Evolutionary conservation across 1,140 invertebrate genomes (phyloP).

Genomic region (Akabosia matsudoensis): DNA sequence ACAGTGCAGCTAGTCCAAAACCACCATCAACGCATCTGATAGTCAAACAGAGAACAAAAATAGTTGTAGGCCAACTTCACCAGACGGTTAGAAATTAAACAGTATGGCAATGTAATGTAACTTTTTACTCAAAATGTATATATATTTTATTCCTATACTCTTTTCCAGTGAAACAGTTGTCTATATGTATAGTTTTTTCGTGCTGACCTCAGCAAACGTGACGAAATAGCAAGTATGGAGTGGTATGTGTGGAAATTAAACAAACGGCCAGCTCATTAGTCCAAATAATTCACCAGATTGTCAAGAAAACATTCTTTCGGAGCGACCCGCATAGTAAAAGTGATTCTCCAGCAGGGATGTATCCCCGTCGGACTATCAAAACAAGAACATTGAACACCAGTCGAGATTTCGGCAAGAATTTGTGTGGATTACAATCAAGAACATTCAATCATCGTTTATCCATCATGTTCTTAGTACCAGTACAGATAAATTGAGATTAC

Average conservation of each 20-base stretch:
- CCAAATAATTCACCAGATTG: not conserved
- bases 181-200: too few relatives aligned
- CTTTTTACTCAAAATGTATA: not conserved
- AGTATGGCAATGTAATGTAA: too few relatives aligned
- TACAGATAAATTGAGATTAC: not conserved
- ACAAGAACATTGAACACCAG: not conserved
- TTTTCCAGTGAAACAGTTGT: too few relatives aligned
- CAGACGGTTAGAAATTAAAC: too few relatives aligned
- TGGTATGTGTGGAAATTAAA: too few relatives aligned
- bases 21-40: too few relatives aligned
- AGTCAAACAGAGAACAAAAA: not conserved
- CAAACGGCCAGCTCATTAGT: too few relatives aligned
- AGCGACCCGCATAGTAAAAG: not conserved
- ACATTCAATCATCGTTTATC: not conserved
- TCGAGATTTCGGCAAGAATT: not conserved
- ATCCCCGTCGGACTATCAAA: too few relatives aligned
- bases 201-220: too few relatives aligned
- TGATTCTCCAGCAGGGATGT: not conserved
- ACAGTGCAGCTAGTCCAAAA: not conserved
- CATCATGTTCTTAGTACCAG: too few relatives aligned
- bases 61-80: too few relatives aligned
- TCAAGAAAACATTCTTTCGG: not conserved
- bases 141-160: not conserved
- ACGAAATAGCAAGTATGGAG: too few relatives aligned
- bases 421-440: not conserved